Base-by-base conservation (phyloP, 2,888 invertebrate species). In the Dromius quadrimaculatus region DNA sequence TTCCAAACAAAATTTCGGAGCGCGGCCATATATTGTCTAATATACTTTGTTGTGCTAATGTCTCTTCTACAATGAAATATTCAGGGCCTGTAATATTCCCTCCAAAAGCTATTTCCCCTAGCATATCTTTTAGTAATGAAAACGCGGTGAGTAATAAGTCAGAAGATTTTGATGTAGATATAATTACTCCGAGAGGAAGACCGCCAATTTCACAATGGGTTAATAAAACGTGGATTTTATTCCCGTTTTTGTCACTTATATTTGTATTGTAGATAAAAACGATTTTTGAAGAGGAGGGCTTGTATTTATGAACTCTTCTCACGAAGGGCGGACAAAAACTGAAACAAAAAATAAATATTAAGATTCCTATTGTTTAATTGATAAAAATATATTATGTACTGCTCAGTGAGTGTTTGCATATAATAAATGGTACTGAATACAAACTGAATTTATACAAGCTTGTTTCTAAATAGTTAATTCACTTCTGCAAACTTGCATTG, bases 1-100 rank as follows among this genome's bases (percentile, higher is more conserved):
- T 38, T 28, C 70, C 70, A 0, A 71, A 15, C 8, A 72, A 66
- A 23, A 47, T 28, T 23, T 9, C 66, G 13, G 50, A 61, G 6
- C 54, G 47, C 0, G 57, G 43, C 70, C 70, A 72, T 11, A 66
- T 32, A n/a, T 32, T 32, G 20, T 43, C 15, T 34, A 72, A 13
- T 6, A 70, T 65, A 54, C 13, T 32, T 22, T 71, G 59, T 59
- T 71, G 19, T 4, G 50, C 38, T 13, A 23, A 22, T 11, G 22
- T 50, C 15, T 72, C 66, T 23, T 72, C 72, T n/a, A 61, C 59
- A 11, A 71, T 59, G 50, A 72, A 72, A 50, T 61, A 6, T 19
- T 9, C 1, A 8, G 72, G 71, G 1, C 70, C 71, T 5, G 3
- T 43, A 1, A 23, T 9, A 15, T 57, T 59, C 5, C 70, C 64